A percentile compares a stretch with the other conserved stretches of the same genome.
phyloP scores from a whole-genome alignment of 2,888 invertebrate species.

The Cryptus viduatorius region DNA sequence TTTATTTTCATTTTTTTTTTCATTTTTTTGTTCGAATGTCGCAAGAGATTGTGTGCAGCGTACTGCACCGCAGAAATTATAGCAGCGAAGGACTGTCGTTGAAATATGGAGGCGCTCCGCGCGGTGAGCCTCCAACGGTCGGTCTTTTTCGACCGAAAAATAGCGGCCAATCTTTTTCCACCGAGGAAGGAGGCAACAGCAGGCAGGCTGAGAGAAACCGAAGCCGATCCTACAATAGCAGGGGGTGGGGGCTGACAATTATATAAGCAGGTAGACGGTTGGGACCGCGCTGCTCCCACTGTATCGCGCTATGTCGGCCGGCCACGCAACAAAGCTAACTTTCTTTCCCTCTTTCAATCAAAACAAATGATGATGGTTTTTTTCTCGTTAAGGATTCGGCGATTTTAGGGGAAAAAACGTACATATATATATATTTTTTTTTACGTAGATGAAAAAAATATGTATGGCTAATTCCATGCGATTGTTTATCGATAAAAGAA shows the following conservation, averaged over 20 bases:
- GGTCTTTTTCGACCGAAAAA: conserved; percentile 18
- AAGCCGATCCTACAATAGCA: conserved; percentile 53
- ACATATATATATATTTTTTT: too few relatives aligned
- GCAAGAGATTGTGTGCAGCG: not conserved
- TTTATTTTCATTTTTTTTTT: conserved; percentile 2
- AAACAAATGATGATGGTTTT: not conserved
- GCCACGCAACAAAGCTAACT: conserved; percentile 1
- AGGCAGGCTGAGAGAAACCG: conserved; percentile 71
- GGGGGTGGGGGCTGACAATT: conserved; percentile 69
- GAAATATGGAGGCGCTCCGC: conserved; percentile 39
- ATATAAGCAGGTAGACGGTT: conserved; percentile 63
- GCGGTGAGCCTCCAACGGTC: conserved; percentile 32
- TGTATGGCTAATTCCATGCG: too few relatives aligned
- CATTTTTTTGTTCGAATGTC: conserved; percentile 9
- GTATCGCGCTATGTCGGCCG: not conserved
- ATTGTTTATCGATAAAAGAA: too few relatives aligned
- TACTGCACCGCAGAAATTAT: conserved; percentile 17
- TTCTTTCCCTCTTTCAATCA: not conserved
- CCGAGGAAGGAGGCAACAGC: conserved; percentile 72
- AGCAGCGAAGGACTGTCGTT: conserved; percentile 24
- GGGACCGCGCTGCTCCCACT: conserved; percentile 9
- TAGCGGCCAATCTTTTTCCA: conserved; percentile 27
- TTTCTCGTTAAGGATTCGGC: not conserved
- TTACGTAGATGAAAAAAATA: too few relatives aligned
- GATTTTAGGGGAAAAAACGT: too few relatives aligned